phyloP scores from a whole-genome alignment of 2,888 invertebrate genomes.

The Acronicta aceris region DNA sequence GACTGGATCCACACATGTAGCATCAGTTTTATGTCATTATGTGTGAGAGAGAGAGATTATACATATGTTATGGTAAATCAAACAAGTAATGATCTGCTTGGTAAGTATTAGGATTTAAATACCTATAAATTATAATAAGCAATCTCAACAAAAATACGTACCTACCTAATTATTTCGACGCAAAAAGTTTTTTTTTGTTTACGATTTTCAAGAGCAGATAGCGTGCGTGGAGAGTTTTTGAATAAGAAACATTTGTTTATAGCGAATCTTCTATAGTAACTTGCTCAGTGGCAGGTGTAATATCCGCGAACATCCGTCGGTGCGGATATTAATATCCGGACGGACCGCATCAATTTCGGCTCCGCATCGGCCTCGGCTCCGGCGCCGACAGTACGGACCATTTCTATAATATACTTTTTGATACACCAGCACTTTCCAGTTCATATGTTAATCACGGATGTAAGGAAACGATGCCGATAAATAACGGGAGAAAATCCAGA shows the following conservation, averaged over 20 bases:
- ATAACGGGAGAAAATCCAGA: slow-evolving; percentile 15
- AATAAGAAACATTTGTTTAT: background rate
- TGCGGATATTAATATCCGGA: slow-evolving; percentile 69
- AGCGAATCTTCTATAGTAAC: slow-evolving; percentile 25
- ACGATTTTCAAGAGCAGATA: no score
- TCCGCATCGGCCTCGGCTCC: slow-evolving; percentile 7
- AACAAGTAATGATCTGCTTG: no score
- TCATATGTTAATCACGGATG: slow-evolving; percentile 31
- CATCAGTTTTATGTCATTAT: no score
- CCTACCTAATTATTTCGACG: no score
- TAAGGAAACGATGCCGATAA: slow-evolving; percentile 32
- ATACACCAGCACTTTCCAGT: slow-evolving; percentile 32
- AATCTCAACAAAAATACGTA: no score
- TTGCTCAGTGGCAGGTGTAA: slow-evolving; percentile 55
- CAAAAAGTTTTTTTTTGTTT: no score
- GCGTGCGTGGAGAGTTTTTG: no score
- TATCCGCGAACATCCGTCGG: slow-evolving; percentile 64
- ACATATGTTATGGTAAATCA: no score
- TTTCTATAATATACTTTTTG: slow-evolving; percentile 54
- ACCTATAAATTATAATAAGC: no score
- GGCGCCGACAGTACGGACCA: slow-evolving; percentile 25
- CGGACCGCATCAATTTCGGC: slow-evolving; percentile 60
- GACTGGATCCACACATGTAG: no score
- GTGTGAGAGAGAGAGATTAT: no score
- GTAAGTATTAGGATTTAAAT: no score